Evolutionary conservation across 92 coral and sea anemone species (phyloP), one percentile per base, ranked within the genome.

Genomic region (Palythoa caribaeorum): DNA sequence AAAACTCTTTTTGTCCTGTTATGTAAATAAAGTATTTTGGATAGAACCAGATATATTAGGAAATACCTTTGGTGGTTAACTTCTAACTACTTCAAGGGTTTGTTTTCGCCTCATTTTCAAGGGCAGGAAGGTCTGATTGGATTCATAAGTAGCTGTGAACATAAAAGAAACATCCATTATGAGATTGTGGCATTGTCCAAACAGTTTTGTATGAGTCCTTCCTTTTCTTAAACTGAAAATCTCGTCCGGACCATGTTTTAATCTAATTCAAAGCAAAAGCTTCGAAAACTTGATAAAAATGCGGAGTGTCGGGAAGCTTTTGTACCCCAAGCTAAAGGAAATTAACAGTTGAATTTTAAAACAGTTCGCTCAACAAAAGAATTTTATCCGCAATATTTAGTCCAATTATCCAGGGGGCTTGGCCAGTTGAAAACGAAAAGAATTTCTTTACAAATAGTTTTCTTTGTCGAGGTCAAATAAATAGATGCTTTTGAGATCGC

Each of bases 341-440:
- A 44, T 44, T 16, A 3, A 63, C 70, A 63, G 20, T 17, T 17
- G 70, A 63, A 17, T 63, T 63, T 28, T 28, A 28, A 28, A 59
- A 59, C 10, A n/a, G 16, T 11, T 59, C 50, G 50, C 7, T 44
- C 50, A 44, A 44, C 4, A 44, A 44, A 44, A 44, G 7, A n/a
- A n/a, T n/a, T 63, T 6, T n/a, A 17, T 2, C 21, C 10, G 36
- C 21, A 35, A 35, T 63, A 63, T 63, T 63, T 63, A 63, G 20
- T 17, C 70, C 36, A 3, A 12, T 70, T 70, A 35, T 35, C 48
- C 19, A 12, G 13, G 12, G 69, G 83, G 83, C 10, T 53, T 77
- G 69, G 83, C 40, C 21, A 20, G 19, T 36, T 76, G 38, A 76
- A 52, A 76, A 48, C 80, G 44, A 51, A 48, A 51, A 51, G 80